Conservation (phyloP, 2,888 invertebrate genomes). For the Oasisia sp. region DNA sequence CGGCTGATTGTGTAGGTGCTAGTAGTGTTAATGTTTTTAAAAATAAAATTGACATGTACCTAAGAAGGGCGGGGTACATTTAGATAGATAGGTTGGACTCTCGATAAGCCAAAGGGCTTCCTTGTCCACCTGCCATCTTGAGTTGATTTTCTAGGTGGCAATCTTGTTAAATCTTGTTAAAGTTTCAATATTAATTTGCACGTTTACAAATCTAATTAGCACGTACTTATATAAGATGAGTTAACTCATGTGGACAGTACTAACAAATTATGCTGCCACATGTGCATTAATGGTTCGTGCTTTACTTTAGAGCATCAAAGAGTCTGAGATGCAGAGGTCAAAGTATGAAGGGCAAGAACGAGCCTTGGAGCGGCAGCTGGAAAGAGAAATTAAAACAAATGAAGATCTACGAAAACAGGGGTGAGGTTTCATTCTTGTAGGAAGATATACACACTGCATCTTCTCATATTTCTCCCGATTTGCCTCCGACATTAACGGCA, state of each 20-base stretch:
- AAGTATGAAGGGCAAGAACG: conserved; percentile 57
- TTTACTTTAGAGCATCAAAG: conserved; percentile 46
- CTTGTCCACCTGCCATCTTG: too few relatives aligned
- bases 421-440: conserved; percentile 36
- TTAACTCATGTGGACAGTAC: background rate
- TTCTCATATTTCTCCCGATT: background rate
- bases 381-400: conserved; percentile 53
- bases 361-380: conserved; percentile 47
- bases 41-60: too few relatives aligned
- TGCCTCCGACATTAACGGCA: background rate
- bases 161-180: too few relatives aligned
- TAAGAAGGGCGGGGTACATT: too few relatives aligned
- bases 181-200: too few relatives aligned
- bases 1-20: too few relatives aligned
- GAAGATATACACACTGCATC: background rate
- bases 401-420: conserved; percentile 51
- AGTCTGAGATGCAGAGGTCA: conserved; percentile 53
- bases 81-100: too few relatives aligned
- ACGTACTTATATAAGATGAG: background rate
- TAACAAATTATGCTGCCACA: background rate
- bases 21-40: too few relatives aligned
- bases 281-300: background rate
- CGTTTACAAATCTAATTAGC: background rate
- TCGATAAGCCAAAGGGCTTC: too few relatives aligned
- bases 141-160: too few relatives aligned